Conservation (phyloP, 2,113 vertebrate genomes). For the Bubo scandiacus region DNA sequence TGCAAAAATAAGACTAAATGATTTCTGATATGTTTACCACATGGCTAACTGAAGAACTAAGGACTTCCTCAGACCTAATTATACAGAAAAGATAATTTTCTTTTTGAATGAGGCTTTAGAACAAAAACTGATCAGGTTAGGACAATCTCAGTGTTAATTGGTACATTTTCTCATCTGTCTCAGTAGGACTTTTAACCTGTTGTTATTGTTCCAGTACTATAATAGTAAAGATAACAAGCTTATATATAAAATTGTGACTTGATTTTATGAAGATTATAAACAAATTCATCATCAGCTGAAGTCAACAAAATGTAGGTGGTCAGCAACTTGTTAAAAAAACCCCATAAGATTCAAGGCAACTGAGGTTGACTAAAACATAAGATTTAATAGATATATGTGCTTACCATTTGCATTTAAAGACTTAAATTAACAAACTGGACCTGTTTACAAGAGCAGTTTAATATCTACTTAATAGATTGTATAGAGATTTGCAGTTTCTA, state of each 20-base stretch:
- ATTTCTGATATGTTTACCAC: not conserved
- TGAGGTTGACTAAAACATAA: not conserved
- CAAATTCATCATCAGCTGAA: not conserved
- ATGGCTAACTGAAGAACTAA: not conserved
- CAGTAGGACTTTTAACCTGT: not conserved
- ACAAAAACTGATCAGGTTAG: not conserved
- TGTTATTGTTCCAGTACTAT: not conserved
- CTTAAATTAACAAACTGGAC: not conserved
- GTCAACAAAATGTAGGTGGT: not conserved
- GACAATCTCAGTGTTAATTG: not conserved
- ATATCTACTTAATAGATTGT: not conserved
- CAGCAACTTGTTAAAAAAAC: not conserved
- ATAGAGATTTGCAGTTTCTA: not conserved
- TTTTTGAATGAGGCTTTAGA: not conserved
- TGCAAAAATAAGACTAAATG: not conserved
- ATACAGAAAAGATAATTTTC: not conserved
- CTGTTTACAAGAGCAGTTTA: not conserved
- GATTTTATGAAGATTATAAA: not conserved
- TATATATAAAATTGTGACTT: not conserved
- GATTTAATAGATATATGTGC: not conserved
- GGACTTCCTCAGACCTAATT: not conserved
- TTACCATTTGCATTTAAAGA: not conserved
- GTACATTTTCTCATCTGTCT: not conserved
- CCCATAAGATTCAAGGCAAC: not conserved
- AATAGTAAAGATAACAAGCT: not conserved